These are phyloP conservation scores for Gymnopithys bicolor DNA, from an alignment of 2,797 vertebrate genomes.

Conservation along the genomic window DNA sequence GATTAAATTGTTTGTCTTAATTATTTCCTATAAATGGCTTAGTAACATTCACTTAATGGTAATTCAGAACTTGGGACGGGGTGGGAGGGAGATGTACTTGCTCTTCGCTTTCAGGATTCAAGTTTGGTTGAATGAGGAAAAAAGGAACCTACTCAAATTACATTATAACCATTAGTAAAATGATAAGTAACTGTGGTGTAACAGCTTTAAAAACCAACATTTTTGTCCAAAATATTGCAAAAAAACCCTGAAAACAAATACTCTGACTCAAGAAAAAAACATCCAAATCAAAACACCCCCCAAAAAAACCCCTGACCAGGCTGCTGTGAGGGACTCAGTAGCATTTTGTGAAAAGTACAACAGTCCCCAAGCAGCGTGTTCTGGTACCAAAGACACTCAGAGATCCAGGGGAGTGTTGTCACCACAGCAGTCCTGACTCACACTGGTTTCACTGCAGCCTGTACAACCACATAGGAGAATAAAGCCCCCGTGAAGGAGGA, in stretches of 20 bases:
- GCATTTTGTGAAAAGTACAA: background rate
- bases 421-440: background rate
- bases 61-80: background rate
- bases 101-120: background rate
- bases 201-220: background rate
- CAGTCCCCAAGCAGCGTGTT: rapidly evolving
- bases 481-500: background rate
- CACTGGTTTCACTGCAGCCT: background rate
- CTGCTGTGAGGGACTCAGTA: rapidly evolving
- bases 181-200: background rate
- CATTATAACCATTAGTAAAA: background rate
- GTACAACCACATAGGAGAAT: background rate
- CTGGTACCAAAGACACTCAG: background rate
- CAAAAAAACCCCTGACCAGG: rapidly evolving
- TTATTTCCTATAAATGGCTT: background rate
- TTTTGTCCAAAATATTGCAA: background rate
- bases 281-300: background rate
- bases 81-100: background rate
- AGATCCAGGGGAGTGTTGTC: background rate
- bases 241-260: background rate
- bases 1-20: constrained; percentile 34
- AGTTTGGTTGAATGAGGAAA: background rate
- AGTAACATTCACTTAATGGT: background rate
- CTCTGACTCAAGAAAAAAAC: background rate
- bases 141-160: background rate